phyloP scores from a whole-genome alignment of 2,797 vertebrate genomes.

The Rhyacichthys aspro region DNA sequence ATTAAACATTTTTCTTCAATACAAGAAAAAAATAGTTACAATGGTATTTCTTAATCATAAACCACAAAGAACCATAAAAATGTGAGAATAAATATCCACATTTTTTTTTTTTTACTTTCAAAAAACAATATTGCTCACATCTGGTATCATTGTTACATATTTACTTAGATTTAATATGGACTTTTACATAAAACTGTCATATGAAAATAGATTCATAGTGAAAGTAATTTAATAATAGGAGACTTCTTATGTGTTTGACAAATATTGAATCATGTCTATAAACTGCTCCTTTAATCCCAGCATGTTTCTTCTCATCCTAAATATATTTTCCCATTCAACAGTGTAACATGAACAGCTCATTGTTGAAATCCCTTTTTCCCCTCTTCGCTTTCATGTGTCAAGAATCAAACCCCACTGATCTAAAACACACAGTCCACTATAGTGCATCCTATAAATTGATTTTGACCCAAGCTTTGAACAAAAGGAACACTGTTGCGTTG shows the following conservation, averaged over 20 bases:
- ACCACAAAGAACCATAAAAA: too few relatives aligned
- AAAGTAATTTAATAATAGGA: slow-evolving; percentile 32
- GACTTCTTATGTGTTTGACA: slow-evolving; percentile 51
- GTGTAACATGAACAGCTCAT: slow-evolving; percentile 41
- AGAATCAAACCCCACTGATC: slow-evolving; percentile 58
- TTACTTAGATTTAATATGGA: too few relatives aligned
- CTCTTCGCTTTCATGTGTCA: slow-evolving; percentile 39
- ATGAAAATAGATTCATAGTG: neutral
- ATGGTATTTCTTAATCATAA: too few relatives aligned
- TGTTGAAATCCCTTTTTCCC: slow-evolving; percentile 39
- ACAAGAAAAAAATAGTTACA: too few relatives aligned
- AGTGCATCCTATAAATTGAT: slow-evolving; percentile 77
- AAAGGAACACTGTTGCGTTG: slow-evolving; percentile 92
- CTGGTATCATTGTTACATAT: too few relatives aligned
- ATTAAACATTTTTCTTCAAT: too few relatives aligned
- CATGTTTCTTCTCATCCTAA: slow-evolving; percentile 30
- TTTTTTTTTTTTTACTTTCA: too few relatives aligned
- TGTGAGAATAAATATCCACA: too few relatives aligned
- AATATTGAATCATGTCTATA: slow-evolving; percentile 59
- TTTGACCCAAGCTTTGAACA: slow-evolving; percentile 86
- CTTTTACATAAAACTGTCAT: too few relatives aligned
- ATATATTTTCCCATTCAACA: slow-evolving; percentile 45
- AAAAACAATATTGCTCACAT: too few relatives aligned
- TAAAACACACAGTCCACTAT: slow-evolving; percentile 54
- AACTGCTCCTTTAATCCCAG: slow-evolving; percentile 58